These are phyloP conservation scores for Limenitis arthemis DNA, from an alignment of 2,888 invertebrate genomes.

Conservation along the genomic window DNA sequence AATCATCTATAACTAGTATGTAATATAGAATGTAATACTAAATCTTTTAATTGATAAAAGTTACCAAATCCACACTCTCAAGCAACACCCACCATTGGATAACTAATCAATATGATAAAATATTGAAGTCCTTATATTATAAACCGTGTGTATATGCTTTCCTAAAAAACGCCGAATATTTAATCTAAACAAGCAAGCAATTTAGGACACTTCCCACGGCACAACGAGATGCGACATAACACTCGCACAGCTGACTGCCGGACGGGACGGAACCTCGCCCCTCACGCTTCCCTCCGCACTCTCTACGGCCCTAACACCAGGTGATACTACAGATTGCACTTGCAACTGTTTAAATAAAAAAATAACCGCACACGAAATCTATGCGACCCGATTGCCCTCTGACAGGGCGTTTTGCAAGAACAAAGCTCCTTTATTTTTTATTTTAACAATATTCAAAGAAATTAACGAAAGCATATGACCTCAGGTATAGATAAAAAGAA, in stretches of 20 bases:
- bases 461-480: conserved; percentile 17
- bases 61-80: not conserved
- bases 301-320: conserved; percentile 38
- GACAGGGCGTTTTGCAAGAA: not conserved
- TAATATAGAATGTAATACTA: too few species aligned
- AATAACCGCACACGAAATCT: conserved; percentile 12
- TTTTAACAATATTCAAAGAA: not conserved
- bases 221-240: conserved; percentile 47
- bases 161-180: conserved; percentile 31
- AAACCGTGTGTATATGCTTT: conserved; percentile 25
- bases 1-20: too few species aligned
- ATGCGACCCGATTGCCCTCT: conserved; percentile 6
- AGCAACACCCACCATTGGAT: conserved; percentile 9
- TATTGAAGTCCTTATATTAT: conserved; percentile 15
- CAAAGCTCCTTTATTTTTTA: conserved; percentile 1
- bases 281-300: conserved; percentile 31
- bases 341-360: conserved; percentile 31
- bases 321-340: conserved; percentile 33
- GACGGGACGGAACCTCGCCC: conserved; percentile 43
- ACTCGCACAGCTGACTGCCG: conserved; percentile 68
- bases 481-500: conserved; percentile 30
- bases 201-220: conserved; percentile 63
- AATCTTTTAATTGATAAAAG: not conserved
- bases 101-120: conserved; percentile 13
- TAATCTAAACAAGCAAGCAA: conserved; percentile 45